Percentiles rank a stretch among this genome's conserved stretches.
Evolutionary conservation across 2,888 invertebrate genomes (phyloP).

Genomic region (Lasioglossum malachurum): DNA sequence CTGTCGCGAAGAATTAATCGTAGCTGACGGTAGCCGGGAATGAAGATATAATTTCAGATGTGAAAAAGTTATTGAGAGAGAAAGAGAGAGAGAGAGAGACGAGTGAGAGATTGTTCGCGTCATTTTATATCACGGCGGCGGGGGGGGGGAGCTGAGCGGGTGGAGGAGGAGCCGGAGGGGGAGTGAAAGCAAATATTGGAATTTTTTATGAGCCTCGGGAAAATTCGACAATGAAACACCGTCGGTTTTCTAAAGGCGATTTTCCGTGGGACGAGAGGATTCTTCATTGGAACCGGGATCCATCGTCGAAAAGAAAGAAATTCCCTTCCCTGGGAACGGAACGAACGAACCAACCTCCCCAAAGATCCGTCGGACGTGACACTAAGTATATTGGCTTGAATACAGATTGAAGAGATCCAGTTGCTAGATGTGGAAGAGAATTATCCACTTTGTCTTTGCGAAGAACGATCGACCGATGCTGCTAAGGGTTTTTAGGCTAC

Average conservation of each 20-base stretch:
- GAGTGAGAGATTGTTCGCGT: background rate
- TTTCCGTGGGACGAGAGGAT: constrained; percentile 33
- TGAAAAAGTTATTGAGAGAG: background rate
- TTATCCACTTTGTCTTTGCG: constrained; percentile 69
- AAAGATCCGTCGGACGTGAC: constrained; percentile 66
- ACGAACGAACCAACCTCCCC: constrained; percentile 17
- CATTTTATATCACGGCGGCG: background rate
- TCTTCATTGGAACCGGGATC: constrained; percentile 50
- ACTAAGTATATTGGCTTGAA: constrained; percentile 69
- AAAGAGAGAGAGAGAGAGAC: background rate
- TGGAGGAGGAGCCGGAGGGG: background rate
- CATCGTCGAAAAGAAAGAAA: constrained; percentile 49
- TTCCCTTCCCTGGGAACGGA: constrained; percentile 42
- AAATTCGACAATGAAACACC: background rate
- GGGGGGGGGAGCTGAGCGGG: background rate
- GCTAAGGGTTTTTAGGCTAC: constrained; percentile 47
- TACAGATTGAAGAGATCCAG: constrained; percentile 67
- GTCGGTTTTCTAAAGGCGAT: constrained; percentile 13
- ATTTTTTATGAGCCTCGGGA: background rate
- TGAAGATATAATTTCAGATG: background rate
- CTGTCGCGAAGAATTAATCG: constrained; percentile 45
- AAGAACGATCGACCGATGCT: constrained; percentile 37
- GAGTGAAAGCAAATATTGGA: background rate
- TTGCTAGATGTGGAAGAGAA: constrained; percentile 63
- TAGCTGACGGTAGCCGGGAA: background rate